phyloP scores from a whole-genome alignment of 2,888 invertebrate genomes.

The Electrophaes corylata region DNA sequence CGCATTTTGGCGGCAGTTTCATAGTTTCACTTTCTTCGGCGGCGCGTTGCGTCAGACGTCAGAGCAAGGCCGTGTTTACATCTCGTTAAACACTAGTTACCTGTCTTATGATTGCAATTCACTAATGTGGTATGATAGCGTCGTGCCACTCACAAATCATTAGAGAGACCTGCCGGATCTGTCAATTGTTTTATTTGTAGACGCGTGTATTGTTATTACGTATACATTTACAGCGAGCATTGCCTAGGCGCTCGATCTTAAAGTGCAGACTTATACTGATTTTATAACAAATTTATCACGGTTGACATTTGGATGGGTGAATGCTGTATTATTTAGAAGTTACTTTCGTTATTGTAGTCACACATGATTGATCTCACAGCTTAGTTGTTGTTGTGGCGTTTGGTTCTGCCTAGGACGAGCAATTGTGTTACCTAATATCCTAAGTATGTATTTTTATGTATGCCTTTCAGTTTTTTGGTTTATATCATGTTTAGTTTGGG shows the following conservation, averaged over 20 bases:
- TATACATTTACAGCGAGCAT: slow-evolving; percentile 47
- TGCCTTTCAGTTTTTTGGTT: too few relatives aligned
- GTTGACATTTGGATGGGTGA: neutral
- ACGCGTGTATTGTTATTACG: slow-evolving; percentile 64
- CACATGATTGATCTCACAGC: neutral
- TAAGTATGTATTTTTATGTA: too few relatives aligned
- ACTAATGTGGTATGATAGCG: slow-evolving; percentile 47
- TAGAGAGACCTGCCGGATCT: slow-evolving; percentile 54
- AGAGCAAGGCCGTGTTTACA: slow-evolving; percentile 60
- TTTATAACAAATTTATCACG: neutral
- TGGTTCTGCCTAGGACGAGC: too few relatives aligned
- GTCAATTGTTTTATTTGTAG: slow-evolving; percentile 62
- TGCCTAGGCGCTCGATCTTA: slow-evolving; percentile 28
- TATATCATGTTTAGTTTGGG: too few relatives aligned
- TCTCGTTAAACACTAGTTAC: slow-evolving; percentile 46
- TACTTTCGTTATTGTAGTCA: neutral
- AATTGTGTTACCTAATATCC: too few relatives aligned
- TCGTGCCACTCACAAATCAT: slow-evolving; percentile 31
- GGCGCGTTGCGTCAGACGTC: slow-evolving; percentile 55
- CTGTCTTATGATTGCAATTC: slow-evolving; percentile 52
- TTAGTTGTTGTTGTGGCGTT: neutral
- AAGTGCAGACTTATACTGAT: neutral
- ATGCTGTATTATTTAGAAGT: neutral
- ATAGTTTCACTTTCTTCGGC: slow-evolving; percentile 72
- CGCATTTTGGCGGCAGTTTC: slow-evolving; percentile 61